Evolutionary conservation across 2,888 invertebrate genomes (phyloP).

Genomic region (Hanleya hanleyi): DNA sequence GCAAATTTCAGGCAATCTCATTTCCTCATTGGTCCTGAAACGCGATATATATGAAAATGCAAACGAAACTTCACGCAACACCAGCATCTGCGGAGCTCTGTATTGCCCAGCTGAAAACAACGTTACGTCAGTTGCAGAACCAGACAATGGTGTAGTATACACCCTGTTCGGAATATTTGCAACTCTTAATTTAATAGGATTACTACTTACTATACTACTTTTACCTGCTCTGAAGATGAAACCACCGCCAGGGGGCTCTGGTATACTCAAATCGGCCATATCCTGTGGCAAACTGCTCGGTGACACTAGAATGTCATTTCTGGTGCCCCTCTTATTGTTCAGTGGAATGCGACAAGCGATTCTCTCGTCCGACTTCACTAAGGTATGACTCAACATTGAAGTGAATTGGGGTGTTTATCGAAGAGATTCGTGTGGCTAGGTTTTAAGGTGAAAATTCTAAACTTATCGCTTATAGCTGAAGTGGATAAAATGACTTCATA

Average conservation of each 20-base stretch:
- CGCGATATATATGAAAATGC: conserved; percentile 4
- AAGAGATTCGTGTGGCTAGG: no score
- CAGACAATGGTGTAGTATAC: conserved; percentile 48
- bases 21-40: conserved; percentile 61
- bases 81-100: conserved; percentile 45
- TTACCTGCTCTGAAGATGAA: conserved; percentile 48
- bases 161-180: conserved; percentile 59
- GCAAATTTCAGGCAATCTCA: conserved; percentile 64
- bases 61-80: not conserved
- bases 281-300: conserved; percentile 46
- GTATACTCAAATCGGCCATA: conserved; percentile 35
- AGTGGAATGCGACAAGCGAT: conserved; percentile 66
- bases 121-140: conserved; percentile 40
- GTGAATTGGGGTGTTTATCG: no score
- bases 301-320: conserved; percentile 51
- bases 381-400: no score
- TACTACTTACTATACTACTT: conserved; percentile 50
- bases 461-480: no score
- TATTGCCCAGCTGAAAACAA: conserved; percentile 48
- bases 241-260: conserved; percentile 28
- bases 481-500: no score
- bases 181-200: conserved; percentile 52
- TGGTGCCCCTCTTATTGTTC: conserved; percentile 64
- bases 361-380: conserved; percentile 65
- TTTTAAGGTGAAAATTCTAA: no score